Conservation (phyloP, 2,113 vertebrate species). For the Clupea harengus region DNA sequence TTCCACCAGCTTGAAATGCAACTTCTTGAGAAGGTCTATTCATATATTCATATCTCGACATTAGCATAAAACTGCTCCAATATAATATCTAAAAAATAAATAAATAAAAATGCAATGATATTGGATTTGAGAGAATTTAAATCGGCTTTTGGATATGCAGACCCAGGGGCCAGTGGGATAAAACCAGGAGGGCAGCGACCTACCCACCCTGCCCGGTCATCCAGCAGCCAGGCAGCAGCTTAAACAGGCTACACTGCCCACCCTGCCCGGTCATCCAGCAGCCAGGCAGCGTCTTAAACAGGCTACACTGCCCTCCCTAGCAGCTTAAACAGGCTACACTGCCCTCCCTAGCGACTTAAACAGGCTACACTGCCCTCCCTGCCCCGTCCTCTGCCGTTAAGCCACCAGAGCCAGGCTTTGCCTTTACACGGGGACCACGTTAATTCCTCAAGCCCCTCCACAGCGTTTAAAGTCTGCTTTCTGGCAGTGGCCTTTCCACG, state of each 20-base stretch:
- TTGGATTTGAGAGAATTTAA: neutral
- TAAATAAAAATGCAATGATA: neutral
- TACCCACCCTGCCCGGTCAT: too few species aligned
- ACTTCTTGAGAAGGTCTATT: neutral
- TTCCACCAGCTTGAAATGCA: neutral
- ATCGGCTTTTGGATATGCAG: neutral
- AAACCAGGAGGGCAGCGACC: too few species aligned
- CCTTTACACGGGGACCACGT: neutral
- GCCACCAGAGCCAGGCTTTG: neutral
- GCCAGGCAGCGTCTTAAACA: too few species aligned
- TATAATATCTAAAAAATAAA: neutral
- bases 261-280: too few species aligned
- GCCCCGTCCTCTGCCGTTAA: neutral
- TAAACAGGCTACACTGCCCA: too few species aligned
- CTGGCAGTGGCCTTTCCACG: neutral
- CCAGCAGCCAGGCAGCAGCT: too few species aligned
- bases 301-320: too few species aligned
- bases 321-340: too few species aligned
- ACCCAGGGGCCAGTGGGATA: neutral
- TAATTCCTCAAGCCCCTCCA: slow-evolving; percentile 37
- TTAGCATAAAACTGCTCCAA: neutral
- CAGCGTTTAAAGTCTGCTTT: slow-evolving; percentile 17
- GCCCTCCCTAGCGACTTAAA: neutral
- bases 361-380: neutral
- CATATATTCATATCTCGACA: neutral